These are phyloP conservation scores for Drepanosiphum platanoidis DNA, from an alignment of 2,888 invertebrate species.

Conservation along the genomic window DNA sequence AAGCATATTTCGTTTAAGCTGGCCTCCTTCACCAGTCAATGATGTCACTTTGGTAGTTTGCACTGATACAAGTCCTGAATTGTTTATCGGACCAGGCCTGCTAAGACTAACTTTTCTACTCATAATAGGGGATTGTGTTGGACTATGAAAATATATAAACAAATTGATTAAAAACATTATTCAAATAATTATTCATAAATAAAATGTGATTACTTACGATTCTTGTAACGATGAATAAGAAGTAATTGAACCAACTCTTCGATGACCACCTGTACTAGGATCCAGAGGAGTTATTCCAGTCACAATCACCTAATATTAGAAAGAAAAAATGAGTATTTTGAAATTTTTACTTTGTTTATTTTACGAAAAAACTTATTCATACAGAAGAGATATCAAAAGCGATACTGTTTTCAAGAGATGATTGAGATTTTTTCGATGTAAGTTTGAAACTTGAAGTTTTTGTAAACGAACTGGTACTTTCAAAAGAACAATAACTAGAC, in stretches of 20 bases:
- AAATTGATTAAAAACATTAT: neutral
- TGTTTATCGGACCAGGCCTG: conserved; percentile 80
- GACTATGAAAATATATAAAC: conserved; percentile 63
- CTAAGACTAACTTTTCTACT: conserved; percentile 56
- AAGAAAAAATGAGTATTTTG: neutral
- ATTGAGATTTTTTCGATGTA: conserved; percentile 50
- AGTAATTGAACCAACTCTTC: conserved; percentile 55
- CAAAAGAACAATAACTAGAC: conserved; percentile 59
- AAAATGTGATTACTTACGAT: conserved; percentile 35
- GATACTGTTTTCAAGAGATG: conserved; percentile 53
- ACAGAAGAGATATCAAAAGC: conserved; percentile 63
- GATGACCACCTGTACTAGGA: conserved; percentile 56
- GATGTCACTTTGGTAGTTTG: conserved; percentile 74
- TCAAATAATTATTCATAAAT: neutral
- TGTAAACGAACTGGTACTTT: conserved; percentile 47
- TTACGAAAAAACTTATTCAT: conserved; percentile 34
- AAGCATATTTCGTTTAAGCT: conserved; percentile 78
- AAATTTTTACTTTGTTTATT: neutral
- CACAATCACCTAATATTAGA: conserved; percentile 61
- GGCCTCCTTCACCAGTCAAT: conserved; percentile 88
- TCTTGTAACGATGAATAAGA: conserved; percentile 57
- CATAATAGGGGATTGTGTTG: conserved; percentile 64
- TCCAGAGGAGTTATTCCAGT: conserved; percentile 63
- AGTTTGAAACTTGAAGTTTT: conserved; percentile 55
- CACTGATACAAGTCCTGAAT: conserved; percentile 75